Percentiles rank a stretch among this genome's conserved stretches.
Evolutionary conservation across 2,888 invertebrate genomes (phyloP).

Genomic region (Ochlodes sylvanus): DNA sequence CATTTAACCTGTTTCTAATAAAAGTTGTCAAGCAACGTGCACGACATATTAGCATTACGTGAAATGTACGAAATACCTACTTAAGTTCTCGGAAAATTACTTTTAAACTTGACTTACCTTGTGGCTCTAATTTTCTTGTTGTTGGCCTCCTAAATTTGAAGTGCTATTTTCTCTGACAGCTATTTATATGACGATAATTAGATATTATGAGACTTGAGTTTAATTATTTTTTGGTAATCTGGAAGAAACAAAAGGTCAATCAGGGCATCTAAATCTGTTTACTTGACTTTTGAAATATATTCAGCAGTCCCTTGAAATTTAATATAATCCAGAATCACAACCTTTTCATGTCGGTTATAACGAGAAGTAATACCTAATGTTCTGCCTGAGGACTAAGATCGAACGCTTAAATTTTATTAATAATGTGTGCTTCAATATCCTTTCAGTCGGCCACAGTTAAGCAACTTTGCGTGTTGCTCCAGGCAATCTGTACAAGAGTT

Average conservation of each 20-base stretch:
- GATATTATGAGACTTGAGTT: no score
- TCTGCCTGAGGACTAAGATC: background rate
- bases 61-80: constrained; percentile 21
- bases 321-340: no score
- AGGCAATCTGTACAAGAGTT: background rate
- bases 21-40: constrained; percentile 22
- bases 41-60: constrained; percentile 24
- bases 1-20: constrained; percentile 30
- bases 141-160: background rate
- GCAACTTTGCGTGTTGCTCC: background rate
- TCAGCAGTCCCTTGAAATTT: no score
- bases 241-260: background rate
- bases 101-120: constrained; percentile 24
- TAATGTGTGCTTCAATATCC: background rate
- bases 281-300: no score
- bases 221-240: background rate
- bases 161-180: background rate
- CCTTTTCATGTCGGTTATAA: no score
- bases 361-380: no score
- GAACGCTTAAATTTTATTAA: background rate
- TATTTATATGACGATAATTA: no score
- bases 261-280: background rate
- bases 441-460: background rate
- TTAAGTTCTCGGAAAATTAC: constrained; percentile 17
- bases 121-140: constrained; percentile 23